Evolutionary conservation across 2,797 vertebrate species (phyloP).

Genomic region (Pitangus sulphuratus): DNA sequence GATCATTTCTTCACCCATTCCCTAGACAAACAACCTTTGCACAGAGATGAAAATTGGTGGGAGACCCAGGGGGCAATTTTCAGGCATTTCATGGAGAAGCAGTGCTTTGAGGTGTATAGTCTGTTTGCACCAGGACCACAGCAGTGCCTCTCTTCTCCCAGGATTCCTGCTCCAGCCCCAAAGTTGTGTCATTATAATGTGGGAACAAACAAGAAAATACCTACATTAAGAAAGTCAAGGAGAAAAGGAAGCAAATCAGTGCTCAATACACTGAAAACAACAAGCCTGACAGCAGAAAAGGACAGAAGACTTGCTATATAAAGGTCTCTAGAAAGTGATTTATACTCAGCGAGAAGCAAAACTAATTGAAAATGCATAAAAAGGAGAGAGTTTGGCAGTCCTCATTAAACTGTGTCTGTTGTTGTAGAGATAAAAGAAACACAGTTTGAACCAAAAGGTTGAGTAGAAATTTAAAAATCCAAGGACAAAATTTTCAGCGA

Average conservation of each 20-base stretch:
- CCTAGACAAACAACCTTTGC: neutral
- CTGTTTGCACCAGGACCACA: neutral
- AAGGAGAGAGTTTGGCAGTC: constrained; percentile 27
- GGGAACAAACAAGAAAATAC: neutral
- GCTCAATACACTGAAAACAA: constrained; percentile 16
- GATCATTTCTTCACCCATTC: neutral
- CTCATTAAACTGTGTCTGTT: constrained; percentile 45
- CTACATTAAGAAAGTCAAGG: neutral
- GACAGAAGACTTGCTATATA: neutral
- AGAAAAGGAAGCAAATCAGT: neutral
- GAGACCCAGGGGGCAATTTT: neutral
- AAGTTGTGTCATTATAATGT: neutral
- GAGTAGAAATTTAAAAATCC: constrained; percentile 27
- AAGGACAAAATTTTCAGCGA: neutral
- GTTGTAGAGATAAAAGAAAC: constrained; percentile 38
- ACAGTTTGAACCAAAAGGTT: constrained; percentile 6
- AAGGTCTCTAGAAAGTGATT: constrained; percentile 30
- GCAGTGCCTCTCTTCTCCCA: neutral
- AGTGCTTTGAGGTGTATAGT: neutral
- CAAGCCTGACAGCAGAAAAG: constrained; percentile 34
- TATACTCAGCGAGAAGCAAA: constrained; percentile 53
- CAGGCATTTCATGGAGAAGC: neutral
- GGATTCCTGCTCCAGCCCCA: neutral
- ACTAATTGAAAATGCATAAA: constrained; percentile 60
- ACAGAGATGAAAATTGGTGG: neutral